Conservation (phyloP, 2,113 vertebrate genomes). For the Entelurus aequoreus region DNA sequence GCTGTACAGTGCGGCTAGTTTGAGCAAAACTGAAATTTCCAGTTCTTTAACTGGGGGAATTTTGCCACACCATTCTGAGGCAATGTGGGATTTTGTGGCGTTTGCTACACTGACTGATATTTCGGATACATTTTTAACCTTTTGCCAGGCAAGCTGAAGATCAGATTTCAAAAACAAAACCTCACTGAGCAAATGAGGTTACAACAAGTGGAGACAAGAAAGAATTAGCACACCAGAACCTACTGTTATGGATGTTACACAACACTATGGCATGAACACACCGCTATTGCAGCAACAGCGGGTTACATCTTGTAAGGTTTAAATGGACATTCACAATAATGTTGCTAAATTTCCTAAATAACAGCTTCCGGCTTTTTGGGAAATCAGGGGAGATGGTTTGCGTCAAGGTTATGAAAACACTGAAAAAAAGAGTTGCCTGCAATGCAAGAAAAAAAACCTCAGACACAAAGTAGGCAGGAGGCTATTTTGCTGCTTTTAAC, state of each 20-base stretch:
- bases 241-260: slow-evolving; percentile 36
- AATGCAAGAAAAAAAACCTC: slow-evolving; percentile 1
- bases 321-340: slow-evolving; percentile 6
- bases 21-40: not conserved
- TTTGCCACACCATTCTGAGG: not conserved
- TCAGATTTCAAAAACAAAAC: slow-evolving; percentile 29
- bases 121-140: not conserved
- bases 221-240: slow-evolving; percentile 9
- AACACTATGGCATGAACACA: slow-evolving; percentile 13
- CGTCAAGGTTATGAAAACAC: slow-evolving; percentile 16
- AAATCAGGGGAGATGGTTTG: slow-evolving; percentile 14
- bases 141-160: not conserved
- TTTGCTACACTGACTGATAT: not conserved
- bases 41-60: not conserved
- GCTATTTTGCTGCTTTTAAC: slow-evolving; percentile 43
- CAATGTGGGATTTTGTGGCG: not conserved
- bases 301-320: slow-evolving; percentile 23
- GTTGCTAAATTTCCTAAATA: slow-evolving; percentile 33
- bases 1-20: not conserved
- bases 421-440: slow-evolving; percentile 17
- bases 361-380: slow-evolving; percentile 23
- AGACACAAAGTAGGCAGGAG: slow-evolving; percentile 39
- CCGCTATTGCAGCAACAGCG: slow-evolving; percentile 14
- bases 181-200: slow-evolving; percentile 6
- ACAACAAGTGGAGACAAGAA: slow-evolving; percentile 47